Evolutionary conservation across 1,140 invertebrate genomes (phyloP), one percentile per base, ranked within the genome.

Genomic region (Atta cephalotes): DNA sequence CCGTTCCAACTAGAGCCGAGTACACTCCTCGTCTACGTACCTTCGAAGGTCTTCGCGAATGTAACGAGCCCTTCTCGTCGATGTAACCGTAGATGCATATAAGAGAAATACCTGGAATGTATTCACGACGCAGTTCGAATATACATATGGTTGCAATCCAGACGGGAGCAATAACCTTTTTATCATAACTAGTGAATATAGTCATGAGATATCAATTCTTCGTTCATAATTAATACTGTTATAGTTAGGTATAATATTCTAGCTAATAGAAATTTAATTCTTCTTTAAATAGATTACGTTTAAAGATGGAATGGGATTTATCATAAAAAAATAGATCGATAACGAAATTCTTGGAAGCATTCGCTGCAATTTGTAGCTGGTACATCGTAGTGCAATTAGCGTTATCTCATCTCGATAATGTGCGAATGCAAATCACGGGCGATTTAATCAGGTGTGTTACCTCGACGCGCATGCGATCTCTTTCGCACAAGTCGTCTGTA

Each of bases 11-110:
- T 28, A 3, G 35, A 39, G 79, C 53, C 53, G 60, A 60, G 5
- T 62, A 56, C 35, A 2, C 28, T 60, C 16, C 65, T 66, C 39
- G 39, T 45, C 63, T 39, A 28, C 18, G 70, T 68, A 35, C 16
- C 65, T 85, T n/a, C 58, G 9, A 35, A 88, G 82, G 39, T 72
- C 74, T 71, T 60, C 7, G 45, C 56, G 14, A 60, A 45, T 39
- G 45, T 81, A 86, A 66, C 85, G 65, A 56, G 51, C 86, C 60
- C 65, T 79, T 72, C 68, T 58, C 31, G 51, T 72, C 70, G 16
- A 65, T 60, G 35, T 65, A 68, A 81, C 79, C 68, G 60, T 74
- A 68, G 58, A 68, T 66, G 60, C 31, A 28, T 72, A 76, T 45
- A 58, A 39, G 31, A 60, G 53, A 25, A 74, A 80, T 66, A 53